Evolutionary conservation across 2,113 vertebrate genomes (phyloP).

Genomic region (Diadophis punctatus): DNA sequence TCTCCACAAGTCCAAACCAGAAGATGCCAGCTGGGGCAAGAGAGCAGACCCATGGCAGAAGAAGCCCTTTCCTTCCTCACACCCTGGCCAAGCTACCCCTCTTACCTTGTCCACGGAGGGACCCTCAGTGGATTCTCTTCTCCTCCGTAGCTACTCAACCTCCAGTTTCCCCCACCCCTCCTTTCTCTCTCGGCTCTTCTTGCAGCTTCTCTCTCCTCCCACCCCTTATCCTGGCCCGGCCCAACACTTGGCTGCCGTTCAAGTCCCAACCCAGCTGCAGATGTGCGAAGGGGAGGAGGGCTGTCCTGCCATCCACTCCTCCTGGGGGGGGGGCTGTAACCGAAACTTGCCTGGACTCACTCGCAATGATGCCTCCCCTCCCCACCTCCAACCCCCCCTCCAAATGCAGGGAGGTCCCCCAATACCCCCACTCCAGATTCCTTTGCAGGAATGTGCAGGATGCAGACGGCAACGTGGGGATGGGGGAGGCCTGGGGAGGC

Average conservation of each 20-base stretch:
- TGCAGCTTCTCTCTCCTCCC: not conserved
- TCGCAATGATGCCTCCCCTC: too few relatives aligned
- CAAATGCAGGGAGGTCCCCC: too few relatives aligned
- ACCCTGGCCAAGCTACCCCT: not conserved
- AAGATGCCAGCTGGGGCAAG: too few relatives aligned
- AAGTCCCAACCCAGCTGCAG: constrained; percentile 17
- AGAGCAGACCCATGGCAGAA: fast-evolving
- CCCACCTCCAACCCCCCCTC: not conserved
- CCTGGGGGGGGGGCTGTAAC: not conserved
- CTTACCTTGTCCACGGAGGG: not conserved
- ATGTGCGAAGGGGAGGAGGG: not conserved
- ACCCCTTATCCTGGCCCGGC: not conserved
- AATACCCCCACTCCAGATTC: not conserved
- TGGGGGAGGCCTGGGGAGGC: not conserved
- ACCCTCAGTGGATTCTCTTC: not conserved
- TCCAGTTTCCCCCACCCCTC: not conserved
- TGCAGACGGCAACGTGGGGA: not conserved
- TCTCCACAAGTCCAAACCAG: not conserved
- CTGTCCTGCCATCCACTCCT: not conserved
- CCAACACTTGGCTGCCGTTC: constrained; percentile 1
- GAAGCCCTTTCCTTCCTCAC: not conserved
- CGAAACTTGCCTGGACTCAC: not conserved
- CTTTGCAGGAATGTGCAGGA: not conserved
- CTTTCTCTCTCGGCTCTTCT: not conserved
- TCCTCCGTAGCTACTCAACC: not conserved